Percentiles rank a stretch among this genome's conserved stretches.
These are phyloP conservation scores for Brachionus paranguensis DNA, from an alignment of 1,140 invertebrate genomes.

Conservation along the genomic window DNA sequence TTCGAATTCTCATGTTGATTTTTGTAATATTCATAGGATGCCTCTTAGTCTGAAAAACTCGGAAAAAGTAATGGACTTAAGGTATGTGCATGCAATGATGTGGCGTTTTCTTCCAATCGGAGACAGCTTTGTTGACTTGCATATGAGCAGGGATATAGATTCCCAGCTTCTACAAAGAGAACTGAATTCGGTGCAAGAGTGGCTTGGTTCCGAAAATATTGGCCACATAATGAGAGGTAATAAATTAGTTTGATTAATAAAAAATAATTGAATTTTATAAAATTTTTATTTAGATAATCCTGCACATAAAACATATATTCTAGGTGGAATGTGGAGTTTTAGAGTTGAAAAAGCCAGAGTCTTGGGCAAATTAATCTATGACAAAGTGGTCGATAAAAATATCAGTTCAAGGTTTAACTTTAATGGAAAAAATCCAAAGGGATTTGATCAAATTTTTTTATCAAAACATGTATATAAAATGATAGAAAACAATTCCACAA, in stretches of 20 bases:
- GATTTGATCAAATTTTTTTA: not conserved
- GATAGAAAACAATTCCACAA: not conserved
- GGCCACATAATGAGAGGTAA: slow-evolving; percentile 2
- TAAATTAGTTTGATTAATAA: not conserved
- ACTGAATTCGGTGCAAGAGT: not conserved
- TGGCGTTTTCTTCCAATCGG: slow-evolving; percentile 12
- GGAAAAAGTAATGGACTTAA: not conserved
- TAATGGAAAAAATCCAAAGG: not conserved
- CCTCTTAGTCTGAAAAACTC: not conserved
- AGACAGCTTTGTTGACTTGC: not conserved
- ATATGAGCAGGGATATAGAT: not conserved
- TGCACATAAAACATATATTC: not conserved
- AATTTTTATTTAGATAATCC: not conserved
- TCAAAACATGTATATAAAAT: not conserved
- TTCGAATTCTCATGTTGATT: not conserved
- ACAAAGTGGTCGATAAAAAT: not conserved
- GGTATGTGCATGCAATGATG: not conserved
- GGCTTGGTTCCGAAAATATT: not conserved
- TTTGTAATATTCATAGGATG: not conserved
- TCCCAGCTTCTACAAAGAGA: not conserved
- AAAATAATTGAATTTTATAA: not conserved
- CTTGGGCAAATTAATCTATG: not conserved
- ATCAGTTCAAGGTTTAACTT: not conserved
- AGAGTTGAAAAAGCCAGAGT: not conserved
- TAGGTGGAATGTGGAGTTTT: slow-evolving; percentile 30